These are phyloP conservation scores for Drosophila sulfurigaster DNA, from an alignment of 1,140 invertebrate species.

Conservation along the genomic window DNA sequence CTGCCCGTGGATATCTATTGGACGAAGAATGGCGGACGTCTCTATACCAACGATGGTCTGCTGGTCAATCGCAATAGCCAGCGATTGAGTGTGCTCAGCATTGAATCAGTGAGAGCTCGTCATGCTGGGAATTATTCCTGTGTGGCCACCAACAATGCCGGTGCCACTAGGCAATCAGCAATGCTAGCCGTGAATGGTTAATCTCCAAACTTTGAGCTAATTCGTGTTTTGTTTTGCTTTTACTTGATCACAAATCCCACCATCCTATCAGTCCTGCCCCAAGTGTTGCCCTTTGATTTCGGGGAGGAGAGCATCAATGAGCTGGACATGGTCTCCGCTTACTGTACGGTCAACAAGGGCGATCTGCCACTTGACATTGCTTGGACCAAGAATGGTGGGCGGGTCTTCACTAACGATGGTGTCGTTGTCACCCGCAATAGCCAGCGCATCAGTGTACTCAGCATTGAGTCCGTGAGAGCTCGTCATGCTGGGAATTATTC, in stretches of 20 bases:
- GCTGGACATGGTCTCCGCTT: conserved; percentile 89
- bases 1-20: conserved; percentile 92
- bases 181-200: conserved; percentile 85
- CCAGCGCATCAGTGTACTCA: conserved; percentile 89
- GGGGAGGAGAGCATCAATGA: conserved; percentile 89
- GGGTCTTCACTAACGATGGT: conserved; percentile 81
- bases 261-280: conserved; percentile 87
- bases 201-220: conserved; percentile 11
- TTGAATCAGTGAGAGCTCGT: conserved; percentile 87
- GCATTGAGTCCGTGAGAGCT: conserved; percentile 88
- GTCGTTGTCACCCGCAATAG: conserved; percentile 87
- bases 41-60: conserved; percentile 85
- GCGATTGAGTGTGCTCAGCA: conserved; percentile 88
- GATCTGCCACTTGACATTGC: conserved; percentile 92
- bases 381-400: conserved; percentile 87
- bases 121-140: conserved; percentile 91
- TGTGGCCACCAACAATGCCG: conserved; percentile 91
- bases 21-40: conserved; percentile 85
- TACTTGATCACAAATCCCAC: conserved; percentile 84
- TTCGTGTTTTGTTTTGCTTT: conserved; percentile 40
- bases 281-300: conserved; percentile 89
- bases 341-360: conserved; percentile 93
- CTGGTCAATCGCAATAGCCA: conserved; percentile 88
- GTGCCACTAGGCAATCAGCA: conserved; percentile 89
- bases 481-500: conserved; percentile 90